Evolutionary conservation across 2,797 vertebrate genomes (phyloP), one percentile per base, ranked within the genome.

Genomic region (Pantherophis alleghaniensis): DNA sequence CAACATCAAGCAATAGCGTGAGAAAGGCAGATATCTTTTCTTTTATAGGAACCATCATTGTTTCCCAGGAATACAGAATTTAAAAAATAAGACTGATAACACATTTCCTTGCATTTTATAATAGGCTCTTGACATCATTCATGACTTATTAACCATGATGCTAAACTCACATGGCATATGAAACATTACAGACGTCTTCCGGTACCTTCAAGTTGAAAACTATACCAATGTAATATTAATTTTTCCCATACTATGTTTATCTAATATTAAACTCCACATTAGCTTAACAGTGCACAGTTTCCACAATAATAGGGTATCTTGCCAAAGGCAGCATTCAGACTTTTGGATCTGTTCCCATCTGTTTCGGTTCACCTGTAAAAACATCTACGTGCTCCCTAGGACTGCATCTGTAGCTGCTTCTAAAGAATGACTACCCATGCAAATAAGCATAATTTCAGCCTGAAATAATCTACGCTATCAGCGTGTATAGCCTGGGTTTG

Each of bases 361-460:
- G 97, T 98, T 97, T 98, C 97, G 97, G 98, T 98, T 98, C 98
- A 98, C 98, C 98, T 98, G 98, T 98, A 97, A 98, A 98, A 98
- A 98, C 98, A 98, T 98, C 98, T 98, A 98, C 96, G 96, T 97
- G 97, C 98, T 98, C 98, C 97, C 97, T 97, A 98, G 97, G 97
- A 98, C 96, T 97, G 97, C 98, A 98, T 98, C 98, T 98, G 98
- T 97, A 98, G 97, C 97, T 98, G 97, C 97, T 98, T 93, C 98
- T 98, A 98, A 98, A 98, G 97, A 98, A 98, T 98, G 97, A 98
- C 98, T 98, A 98, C 92, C 97, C 98, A 98, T 98, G 98, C 98
- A 98, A 97, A 98, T 97, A 98, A 97, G 96, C 97, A 97, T 97
- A 96, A 98, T 98, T 98, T 98, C 97, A 97, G 97, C 97, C 97